These are phyloP conservation scores for Calliphora vomitoria DNA, from an alignment of 2,888 invertebrate species.

Conservation along the genomic window DNA sequence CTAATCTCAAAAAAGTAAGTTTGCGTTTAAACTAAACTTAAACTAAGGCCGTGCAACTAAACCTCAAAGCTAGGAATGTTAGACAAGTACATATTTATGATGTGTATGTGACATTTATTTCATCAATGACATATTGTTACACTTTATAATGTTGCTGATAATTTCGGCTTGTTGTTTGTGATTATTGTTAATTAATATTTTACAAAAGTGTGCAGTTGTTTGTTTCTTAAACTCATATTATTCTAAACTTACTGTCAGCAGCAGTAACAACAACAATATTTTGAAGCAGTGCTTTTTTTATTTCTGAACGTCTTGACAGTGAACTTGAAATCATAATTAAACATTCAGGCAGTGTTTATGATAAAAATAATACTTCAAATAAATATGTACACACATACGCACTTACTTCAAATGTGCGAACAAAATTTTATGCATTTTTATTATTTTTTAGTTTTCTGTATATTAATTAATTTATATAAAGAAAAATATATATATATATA, in stretches of 20 bases:
- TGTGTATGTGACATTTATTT: background rate
- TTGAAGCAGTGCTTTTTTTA: background rate
- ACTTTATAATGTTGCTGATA: conserved; percentile 47
- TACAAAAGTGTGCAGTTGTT: conserved; percentile 9
- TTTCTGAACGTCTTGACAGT: conserved; percentile 62
- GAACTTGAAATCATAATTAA: conserved; percentile 73
- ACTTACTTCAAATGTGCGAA: conserved; percentile 1
- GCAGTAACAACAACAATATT: conserved; percentile 3
- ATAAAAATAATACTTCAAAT: conserved; percentile 35
- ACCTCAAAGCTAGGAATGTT: background rate
- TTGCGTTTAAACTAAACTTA: background rate
- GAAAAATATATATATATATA: background rate
- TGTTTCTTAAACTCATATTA: background rate
- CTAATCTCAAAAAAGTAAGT: too few relatives aligned
- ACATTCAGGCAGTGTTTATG: conserved; percentile 66
- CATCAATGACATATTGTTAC: conserved; percentile 62
- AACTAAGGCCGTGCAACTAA: background rate
- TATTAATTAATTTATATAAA: conserved; percentile 47
- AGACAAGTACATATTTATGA: background rate
- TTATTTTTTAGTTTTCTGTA: background rate
- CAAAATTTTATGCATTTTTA: conserved; percentile 58
- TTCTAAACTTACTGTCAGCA: conserved; percentile 27
- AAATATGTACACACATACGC: conserved; percentile 20
- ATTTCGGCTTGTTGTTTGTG: background rate
- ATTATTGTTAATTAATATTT: conserved; percentile 7